Percentiles rank a stretch among this genome's conserved stretches.
Evolutionary conservation across 2,888 invertebrate species (phyloP).

Genomic region (Cataglyphis cursor): DNA sequence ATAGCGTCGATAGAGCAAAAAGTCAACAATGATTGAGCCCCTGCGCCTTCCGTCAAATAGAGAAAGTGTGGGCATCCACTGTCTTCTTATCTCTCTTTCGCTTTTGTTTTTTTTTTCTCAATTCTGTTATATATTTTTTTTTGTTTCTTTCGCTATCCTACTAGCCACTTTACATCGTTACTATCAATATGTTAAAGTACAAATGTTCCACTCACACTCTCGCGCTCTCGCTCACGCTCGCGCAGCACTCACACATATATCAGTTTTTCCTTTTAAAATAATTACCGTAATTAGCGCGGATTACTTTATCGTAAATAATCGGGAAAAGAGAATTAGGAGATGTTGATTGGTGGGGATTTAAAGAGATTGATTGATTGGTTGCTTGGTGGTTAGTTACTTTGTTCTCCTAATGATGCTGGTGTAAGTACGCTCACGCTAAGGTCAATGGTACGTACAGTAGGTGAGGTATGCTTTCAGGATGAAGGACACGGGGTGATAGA

Average conservation of each 20-base stretch:
- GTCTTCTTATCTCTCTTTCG: slow-evolving; percentile 64
- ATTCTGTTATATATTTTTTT: slow-evolving; percentile 35
- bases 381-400: slow-evolving; percentile 85
- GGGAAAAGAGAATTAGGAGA: slow-evolving; percentile 70
- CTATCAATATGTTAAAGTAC: slow-evolving; percentile 87
- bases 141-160: slow-evolving; percentile 80
- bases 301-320: slow-evolving; percentile 85
- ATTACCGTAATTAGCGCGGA: slow-evolving; percentile 85
- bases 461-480: slow-evolving; percentile 86
- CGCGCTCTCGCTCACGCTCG: slow-evolving; percentile 65
- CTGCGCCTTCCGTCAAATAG: slow-evolving; percentile 76
- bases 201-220: slow-evolving; percentile 85
- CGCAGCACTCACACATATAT: slow-evolving; percentile 81
- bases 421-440: slow-evolving; percentile 87
- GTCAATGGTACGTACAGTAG: slow-evolving; percentile 87
- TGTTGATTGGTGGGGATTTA: slow-evolving; percentile 58
- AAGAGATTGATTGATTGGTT: slow-evolving; percentile 59
- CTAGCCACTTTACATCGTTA: slow-evolving; percentile 85
- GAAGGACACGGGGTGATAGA: slow-evolving; percentile 86
- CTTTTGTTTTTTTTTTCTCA: slow-evolving; percentile 40
- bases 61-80: slow-evolving; percentile 68
- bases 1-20: slow-evolving; percentile 74
- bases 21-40: slow-evolving; percentile 82
- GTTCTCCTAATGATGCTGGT: slow-evolving; percentile 85
- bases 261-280: slow-evolving; percentile 84